Base-by-base conservation (phyloP, 37 sponge, comb jelly and placozoan genomes). In the Beroe ovata region DNA sequence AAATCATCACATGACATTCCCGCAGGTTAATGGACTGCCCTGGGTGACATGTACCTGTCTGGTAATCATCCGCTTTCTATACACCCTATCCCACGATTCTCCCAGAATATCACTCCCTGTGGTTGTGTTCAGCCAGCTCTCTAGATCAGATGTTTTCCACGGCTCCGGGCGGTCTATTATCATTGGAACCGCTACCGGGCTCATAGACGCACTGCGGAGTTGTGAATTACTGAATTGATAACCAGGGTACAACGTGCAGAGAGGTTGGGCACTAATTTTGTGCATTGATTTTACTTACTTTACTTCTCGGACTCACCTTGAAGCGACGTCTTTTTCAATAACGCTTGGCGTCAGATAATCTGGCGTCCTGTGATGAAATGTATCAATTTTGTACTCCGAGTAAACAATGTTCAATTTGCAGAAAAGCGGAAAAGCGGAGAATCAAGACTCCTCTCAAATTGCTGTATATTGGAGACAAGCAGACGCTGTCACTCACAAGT, bases 91-190 rank as follows among this genome's bases (percentile, higher is more conserved):
- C 84, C 84, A 77, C 23, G 84, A 42, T 20, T 77, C 84, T 0
- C 84, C 84, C 8, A 77, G 84, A 20, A 77, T 77, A 29, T 19
- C 38, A 28, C 84, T 39, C 4, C 84, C 84, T 3, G 54, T 42
- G 84, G 42, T 77, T 14, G 84, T 77, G 47, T 77, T 77, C 28
- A 77, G 54, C 84, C 84, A 77, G 21, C 54, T 77, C 54, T 77
- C 54, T 6, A 77, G 84, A 19, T 77, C 84, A 21, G 26, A 16
- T 2, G 54, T 77, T 1, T 25, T 35, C 84, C 84, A 77, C 38
- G 84, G 84, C 54, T 77, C 84, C 42, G 42, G 8, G 8, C 84
- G 3, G 54, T 77, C 84, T n/a, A 77, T 19, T 11, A 77, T 77
- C 47, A 25, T 16, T 25, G 84, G 84, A 8, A 77, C 28, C 4